Percentiles rank a stretch among this genome's conserved stretches.
These are phyloP conservation scores for Artibeus jamaicensis DNA, from an alignment of 2,797 vertebrate species.

Conservation along the genomic window DNA sequence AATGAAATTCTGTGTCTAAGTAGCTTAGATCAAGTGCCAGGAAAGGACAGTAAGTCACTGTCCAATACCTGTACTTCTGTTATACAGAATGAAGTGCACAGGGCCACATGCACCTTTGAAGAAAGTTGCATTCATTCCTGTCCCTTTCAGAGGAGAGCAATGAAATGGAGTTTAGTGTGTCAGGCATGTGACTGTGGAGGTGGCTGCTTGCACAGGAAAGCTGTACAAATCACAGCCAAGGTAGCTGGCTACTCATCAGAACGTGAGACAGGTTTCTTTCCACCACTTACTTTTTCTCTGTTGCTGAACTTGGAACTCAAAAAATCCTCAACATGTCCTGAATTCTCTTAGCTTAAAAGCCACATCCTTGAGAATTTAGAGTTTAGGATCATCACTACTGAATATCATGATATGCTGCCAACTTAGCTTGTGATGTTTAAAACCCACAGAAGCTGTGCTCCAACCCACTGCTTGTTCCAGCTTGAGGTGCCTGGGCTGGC, in stretches of 20 bases:
- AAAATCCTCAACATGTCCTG: not conserved
- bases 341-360: not conserved
- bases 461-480: not conserved
- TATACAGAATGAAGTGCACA: not conserved
- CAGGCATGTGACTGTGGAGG: not conserved
- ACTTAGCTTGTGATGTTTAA: not conserved
- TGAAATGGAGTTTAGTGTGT: not conserved
- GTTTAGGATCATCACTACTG: not conserved
- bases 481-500: not conserved
- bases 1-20: not conserved
- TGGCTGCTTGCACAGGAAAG: not conserved
- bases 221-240: not conserved
- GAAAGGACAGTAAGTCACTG: not conserved
- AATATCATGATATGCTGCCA: not conserved
- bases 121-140: not conserved
- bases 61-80: not conserved
- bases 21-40: not conserved
- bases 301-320: not conserved
- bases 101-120: not conserved
- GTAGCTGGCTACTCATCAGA: not conserved
- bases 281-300: not conserved
- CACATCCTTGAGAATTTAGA: not conserved
- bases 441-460: not conserved
- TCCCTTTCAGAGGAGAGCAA: not conserved
- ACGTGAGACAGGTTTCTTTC: not conserved